Percentiles rank a stretch among this genome's conserved stretches.
Conservation (phyloP, 2,888 invertebrate species). For the Volucella zonaria region DNA sequence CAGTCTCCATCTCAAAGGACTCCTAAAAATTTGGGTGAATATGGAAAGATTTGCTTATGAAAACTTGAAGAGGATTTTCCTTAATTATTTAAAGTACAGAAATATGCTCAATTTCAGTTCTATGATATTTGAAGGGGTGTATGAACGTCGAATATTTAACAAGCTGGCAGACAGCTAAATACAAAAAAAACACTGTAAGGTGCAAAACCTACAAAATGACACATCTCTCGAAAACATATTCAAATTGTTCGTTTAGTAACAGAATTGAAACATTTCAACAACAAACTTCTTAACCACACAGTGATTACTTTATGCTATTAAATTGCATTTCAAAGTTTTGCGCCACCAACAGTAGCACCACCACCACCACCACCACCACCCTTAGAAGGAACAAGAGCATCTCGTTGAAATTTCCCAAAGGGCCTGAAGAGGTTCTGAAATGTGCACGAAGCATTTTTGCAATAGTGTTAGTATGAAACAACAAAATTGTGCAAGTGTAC, state of each 20-base stretch:
- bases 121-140: too few species aligned
- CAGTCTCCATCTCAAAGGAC: conserved; percentile 18
- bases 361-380: background rate
- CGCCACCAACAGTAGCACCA: conserved; percentile 20
- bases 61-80: conserved; percentile 39
- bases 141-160: conserved; percentile 22
- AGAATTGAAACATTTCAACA: conserved; percentile 67
- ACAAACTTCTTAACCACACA: conserved; percentile 67
- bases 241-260: conserved; percentile 58
- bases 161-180: background rate
- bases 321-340: conserved; percentile 71
- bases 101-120: conserved; percentile 45
- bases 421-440: conserved; percentile 27
- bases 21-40: conserved; percentile 40
- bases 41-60: conserved; percentile 30
- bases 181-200: conserved; percentile 24
- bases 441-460: conserved; percentile 42
- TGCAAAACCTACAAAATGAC: conserved; percentile 46
- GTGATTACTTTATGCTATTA: conserved; percentile 71
- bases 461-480: conserved; percentile 44
- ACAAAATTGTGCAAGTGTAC: conserved; percentile 41
- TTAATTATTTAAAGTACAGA: conserved; percentile 33
- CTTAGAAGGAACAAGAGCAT: conserved; percentile 27
- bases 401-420: conserved; percentile 67
- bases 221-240: conserved; percentile 57